These are phyloP conservation scores for Diplodus puntazzo DNA, from an alignment of 2,797 vertebrate genomes.

Conservation along the genomic window DNA sequence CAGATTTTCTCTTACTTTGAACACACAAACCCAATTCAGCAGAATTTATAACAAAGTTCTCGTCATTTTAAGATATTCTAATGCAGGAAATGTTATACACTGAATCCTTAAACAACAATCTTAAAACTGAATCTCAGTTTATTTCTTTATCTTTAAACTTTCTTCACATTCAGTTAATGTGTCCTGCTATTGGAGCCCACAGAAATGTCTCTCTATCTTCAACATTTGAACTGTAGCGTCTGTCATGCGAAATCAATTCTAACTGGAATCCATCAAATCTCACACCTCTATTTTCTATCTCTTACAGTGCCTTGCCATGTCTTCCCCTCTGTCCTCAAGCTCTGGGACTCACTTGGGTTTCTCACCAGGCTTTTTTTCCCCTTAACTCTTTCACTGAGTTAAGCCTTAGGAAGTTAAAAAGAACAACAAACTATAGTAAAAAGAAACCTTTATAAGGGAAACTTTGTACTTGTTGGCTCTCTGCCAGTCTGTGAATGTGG, in stretches of 20 bases:
- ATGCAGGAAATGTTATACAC: too few relatives aligned
- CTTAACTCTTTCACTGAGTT: conserved; percentile 40
- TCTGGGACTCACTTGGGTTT: conserved; percentile 32
- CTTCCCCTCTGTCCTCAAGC: conserved; percentile 35
- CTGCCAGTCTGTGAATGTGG: conserved; percentile 61
- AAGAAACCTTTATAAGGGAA: conserved; percentile 39
- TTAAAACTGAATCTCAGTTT: too few relatives aligned
- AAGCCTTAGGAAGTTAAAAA: conserved; percentile 58
- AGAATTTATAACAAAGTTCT: too few relatives aligned
- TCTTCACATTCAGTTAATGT: not conserved
- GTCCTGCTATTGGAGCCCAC: not conserved
- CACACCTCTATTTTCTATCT: conserved; percentile 29
- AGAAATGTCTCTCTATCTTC: not conserved
- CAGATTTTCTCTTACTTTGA: too few relatives aligned
- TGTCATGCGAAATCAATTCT: conserved; percentile 17
- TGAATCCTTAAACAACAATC: too few relatives aligned
- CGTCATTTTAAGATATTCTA: too few relatives aligned
- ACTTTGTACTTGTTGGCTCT: conserved; percentile 62
- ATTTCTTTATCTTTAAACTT: too few relatives aligned
- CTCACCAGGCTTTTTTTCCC: conserved; percentile 25
- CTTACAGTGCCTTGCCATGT: conserved; percentile 9
- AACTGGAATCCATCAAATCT: conserved; percentile 26
- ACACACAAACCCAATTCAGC: too few relatives aligned
- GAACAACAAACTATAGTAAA: conserved; percentile 35
- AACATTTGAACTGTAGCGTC: conserved; percentile 4